A percentile compares a stretch with the other conserved stretches of the same genome.
Evolutionary conservation across 2,113 vertebrate genomes (phyloP).

Genomic region (Chaetura pelagica): DNA sequence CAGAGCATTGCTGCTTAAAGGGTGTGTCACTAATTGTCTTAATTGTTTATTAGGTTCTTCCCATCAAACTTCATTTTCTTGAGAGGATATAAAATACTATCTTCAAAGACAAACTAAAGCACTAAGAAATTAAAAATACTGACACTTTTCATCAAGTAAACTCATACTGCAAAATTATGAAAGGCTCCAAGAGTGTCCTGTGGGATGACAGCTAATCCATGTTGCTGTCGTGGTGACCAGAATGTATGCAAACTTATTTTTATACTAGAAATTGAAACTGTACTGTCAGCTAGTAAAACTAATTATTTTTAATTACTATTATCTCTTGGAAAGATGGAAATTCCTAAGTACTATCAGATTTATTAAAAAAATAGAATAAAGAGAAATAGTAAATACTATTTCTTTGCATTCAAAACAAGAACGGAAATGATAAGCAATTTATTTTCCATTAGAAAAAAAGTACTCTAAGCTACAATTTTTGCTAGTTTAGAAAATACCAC

Average conservation of each 20-base stretch:
- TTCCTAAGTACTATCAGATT: neutral
- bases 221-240: slow-evolving; percentile 36
- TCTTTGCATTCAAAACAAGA: neutral
- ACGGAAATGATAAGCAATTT: neutral
- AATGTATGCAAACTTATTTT: slow-evolving; percentile 63
- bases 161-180: neutral
- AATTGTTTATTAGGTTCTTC: neutral
- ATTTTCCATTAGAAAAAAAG: neutral
- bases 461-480: neutral
- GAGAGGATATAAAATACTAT: neutral
- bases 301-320: slow-evolving; percentile 59
- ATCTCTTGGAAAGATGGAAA: neutral
- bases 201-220: slow-evolving; percentile 34
- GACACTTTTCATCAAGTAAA: slow-evolving; percentile 48
- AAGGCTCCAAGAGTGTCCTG: slow-evolving; percentile 1
- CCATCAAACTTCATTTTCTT: neutral
- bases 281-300: slow-evolving; percentile 51
- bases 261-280: slow-evolving; percentile 62
- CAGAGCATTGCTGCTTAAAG: neutral
- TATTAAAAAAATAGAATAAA: neutral
- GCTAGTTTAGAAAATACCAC: neutral
- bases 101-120: slow-evolving; percentile 30
- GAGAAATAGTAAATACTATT: neutral
- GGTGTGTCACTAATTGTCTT: slow-evolving; percentile 1
- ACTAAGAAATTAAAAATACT: slow-evolving; percentile 16